Evolutionary conservation across 2,113 vertebrate species (phyloP).

Genomic region (Corvus cornix): DNA sequence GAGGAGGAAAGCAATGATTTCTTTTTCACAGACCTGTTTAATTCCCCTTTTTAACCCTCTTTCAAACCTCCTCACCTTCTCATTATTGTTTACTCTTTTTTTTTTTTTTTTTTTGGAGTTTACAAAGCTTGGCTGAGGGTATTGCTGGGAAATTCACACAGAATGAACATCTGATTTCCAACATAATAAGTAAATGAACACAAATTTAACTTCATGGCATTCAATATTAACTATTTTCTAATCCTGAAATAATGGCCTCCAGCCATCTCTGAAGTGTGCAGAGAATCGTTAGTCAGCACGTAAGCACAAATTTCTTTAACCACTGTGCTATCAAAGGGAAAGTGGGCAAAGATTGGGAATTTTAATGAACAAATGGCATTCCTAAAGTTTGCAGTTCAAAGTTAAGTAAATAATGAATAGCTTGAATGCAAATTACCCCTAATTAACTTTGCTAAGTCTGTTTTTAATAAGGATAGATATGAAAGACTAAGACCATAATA

Average conservation of each 20-base stretch:
- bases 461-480: slow-evolving; percentile 58
- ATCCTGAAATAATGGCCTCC: slow-evolving; percentile 50
- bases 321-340: slow-evolving; percentile 48
- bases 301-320: slow-evolving; percentile 46
- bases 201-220: slow-evolving; percentile 47
- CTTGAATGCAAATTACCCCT: slow-evolving; percentile 62
- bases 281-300: slow-evolving; percentile 61
- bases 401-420: slow-evolving; percentile 68
- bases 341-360: slow-evolving; percentile 62
- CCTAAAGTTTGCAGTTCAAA: slow-evolving; percentile 63
- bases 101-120: background rate
- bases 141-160: slow-evolving; percentile 12
- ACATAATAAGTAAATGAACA: slow-evolving; percentile 31
- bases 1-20: background rate
- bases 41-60: background rate
- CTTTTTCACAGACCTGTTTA: background rate
- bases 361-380: slow-evolving; percentile 67
- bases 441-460: slow-evolving; percentile 56
- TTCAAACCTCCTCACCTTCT: background rate
- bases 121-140: background rate
- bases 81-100: background rate
- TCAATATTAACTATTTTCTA: slow-evolving; percentile 56
- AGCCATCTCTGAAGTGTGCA: slow-evolving; percentile 35
- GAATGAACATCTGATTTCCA: slow-evolving; percentile 32
- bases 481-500: slow-evolving; percentile 25